A percentile compares a stretch with the other conserved stretches of the same genome.
These are phyloP conservation scores for Pseudolycoriella hygida DNA, from an alignment of 2,888 invertebrate genomes.

Conservation along the genomic window DNA sequence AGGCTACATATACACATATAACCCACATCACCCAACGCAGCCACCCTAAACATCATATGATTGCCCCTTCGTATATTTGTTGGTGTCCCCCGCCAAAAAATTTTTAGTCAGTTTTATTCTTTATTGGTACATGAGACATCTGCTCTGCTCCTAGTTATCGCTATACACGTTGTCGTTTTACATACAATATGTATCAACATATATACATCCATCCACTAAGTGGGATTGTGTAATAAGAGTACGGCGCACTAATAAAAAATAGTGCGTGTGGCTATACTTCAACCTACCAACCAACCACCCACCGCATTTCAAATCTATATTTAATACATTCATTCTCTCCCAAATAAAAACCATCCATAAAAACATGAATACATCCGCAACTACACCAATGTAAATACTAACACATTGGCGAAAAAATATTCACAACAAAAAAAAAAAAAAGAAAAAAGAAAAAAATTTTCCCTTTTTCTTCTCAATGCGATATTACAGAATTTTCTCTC, in stretches of 20 bases:
- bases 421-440: no score
- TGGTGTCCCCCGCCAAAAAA: conserved; percentile 1
- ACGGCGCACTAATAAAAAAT: conserved; percentile 3
- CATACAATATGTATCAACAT: no score
- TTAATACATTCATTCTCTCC: background rate
- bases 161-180: background rate
- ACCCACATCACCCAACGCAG: background rate
- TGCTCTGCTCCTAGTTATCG: conserved; percentile 5
- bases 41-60: conserved; percentile 5
- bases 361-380: background rate
- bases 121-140: conserved; percentile 11
- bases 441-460: no score
- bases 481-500: no score
- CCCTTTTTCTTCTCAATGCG: no score
- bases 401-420: no score
- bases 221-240: conserved; percentile 2
- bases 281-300: background rate
- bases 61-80: conserved; percentile 6
- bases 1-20: no score
- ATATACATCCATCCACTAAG: no score
- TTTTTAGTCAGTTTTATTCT: conserved; percentile 8
- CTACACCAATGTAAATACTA: background rate
- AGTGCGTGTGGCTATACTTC: background rate
- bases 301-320: background rate
- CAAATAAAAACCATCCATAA: background rate